A percentile compares a stretch with the other conserved stretches of the same genome.
Conservation (phyloP, 2,797 vertebrate genomes). For the Peromyscus attwateri region DNA sequence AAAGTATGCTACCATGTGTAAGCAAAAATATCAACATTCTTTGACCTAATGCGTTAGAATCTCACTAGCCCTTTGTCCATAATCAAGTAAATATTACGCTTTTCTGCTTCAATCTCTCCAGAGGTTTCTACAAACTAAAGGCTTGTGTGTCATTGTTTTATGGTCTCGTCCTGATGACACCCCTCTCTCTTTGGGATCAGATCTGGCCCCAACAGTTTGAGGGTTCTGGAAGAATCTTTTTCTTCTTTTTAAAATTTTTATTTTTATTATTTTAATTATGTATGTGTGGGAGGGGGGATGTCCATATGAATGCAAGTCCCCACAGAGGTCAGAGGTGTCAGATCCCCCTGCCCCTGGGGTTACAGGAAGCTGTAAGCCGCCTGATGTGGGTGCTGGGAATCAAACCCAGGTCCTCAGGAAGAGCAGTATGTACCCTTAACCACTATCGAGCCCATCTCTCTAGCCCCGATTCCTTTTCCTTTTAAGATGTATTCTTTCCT, state of each 20-base stretch:
- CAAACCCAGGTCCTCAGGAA: not conserved
- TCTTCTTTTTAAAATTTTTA: not conserved
- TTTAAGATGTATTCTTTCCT: constrained; percentile 19
- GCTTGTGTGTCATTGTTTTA: not conserved
- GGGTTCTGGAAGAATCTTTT: not conserved
- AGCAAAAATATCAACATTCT: not conserved
- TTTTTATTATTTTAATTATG: not conserved
- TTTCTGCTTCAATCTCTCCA: not conserved
- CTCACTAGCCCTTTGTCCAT: not conserved
- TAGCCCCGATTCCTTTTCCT: not conserved
- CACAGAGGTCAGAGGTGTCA: not conserved
- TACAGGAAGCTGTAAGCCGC: not conserved
- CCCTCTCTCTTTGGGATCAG: not conserved
- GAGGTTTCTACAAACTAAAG: not conserved
- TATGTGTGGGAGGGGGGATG: not conserved
- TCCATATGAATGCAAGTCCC: not conserved
- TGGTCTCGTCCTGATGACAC: not conserved
- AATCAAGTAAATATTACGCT: not conserved
- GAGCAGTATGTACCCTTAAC: not conserved
- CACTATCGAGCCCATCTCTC: not conserved
- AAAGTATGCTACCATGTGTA: not conserved
- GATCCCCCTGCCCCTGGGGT: not conserved
- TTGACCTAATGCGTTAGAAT: not conserved
- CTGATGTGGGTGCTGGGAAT: not conserved
- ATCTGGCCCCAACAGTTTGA: not conserved